Evolutionary conservation across 1,140 invertebrate species (phyloP).

Genomic region (Meteorus sp.): DNA sequence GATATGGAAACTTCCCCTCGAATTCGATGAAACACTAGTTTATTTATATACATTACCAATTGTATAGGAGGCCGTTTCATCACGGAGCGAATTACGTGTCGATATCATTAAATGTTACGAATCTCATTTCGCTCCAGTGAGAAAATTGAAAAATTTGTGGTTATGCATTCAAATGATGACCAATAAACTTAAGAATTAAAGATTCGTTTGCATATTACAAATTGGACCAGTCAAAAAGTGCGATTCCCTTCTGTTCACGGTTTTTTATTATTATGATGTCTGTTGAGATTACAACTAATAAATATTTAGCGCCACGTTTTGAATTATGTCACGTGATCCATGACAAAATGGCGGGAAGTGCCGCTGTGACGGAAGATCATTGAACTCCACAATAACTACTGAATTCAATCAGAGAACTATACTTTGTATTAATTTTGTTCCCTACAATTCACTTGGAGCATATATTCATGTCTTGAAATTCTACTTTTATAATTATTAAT

Average conservation of each 20-base stretch:
- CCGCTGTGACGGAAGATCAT: slow-evolving; percentile 41
- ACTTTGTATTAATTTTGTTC: no score
- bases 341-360: slow-evolving; percentile 36
- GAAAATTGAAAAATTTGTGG: neutral
- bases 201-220: no score
- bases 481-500: no score
- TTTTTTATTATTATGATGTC: no score
- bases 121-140: no score
- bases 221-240: no score
- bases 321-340: slow-evolving; percentile 22
- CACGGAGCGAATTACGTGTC: no score
- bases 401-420: neutral
- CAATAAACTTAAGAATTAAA: neutral
- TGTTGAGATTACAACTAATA: slow-evolving; percentile 12
- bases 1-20: slow-evolving; percentile 14
- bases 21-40: neutral
- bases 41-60: neutral
- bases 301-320: slow-evolving; percentile 31
- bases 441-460: no score
- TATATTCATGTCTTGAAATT: no score
- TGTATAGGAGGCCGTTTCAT: no score
- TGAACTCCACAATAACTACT: slow-evolving; percentile 34
- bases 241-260: no score
- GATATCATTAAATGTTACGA: no score
- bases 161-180: neutral